Base-by-base conservation (phyloP, 2,888 invertebrate species). In the Brenthis ino region DNA sequence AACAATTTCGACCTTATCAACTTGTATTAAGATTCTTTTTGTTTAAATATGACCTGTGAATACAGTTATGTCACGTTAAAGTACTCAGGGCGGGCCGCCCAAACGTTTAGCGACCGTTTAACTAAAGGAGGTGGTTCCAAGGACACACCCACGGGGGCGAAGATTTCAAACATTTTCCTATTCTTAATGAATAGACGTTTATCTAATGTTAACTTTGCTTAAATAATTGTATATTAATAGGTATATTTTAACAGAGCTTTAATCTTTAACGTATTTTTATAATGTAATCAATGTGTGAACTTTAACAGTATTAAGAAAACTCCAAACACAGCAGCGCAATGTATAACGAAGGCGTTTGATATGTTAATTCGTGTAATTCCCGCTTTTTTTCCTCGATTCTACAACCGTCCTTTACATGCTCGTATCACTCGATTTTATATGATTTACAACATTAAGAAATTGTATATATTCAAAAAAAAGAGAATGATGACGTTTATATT, bases 41-140 rank as follows among this genome's bases (percentile, higher is more conserved):
- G 13, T 57, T 58, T 68, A 65, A 66, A 68, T 14, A 24, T 51
- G 72, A 58, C 51, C 64, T 69, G 74, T 79, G 77, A 73, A 77
- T 78, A 72, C 71, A 65, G 70, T 84, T 82, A 72, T 81, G 82
- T 86, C 81, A 78, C 72, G 79, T 80, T 80, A 79, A 83, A 85
- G 83, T 81, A 76, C 77, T 85, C 86, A 91, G 92, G 93, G 93
- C 93, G 92, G 92, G 90, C 92, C 92, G 93, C 93, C 93, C 93
- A 93, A 93, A 87, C 93, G 92, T 92, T 93, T 93, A 92, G 87
- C 88, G 86, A 88, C 83, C 91, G 91, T 92, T 93, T 93, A 92
- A 85, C 87, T 85, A 84, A 86, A 85, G 82, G 85, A 83, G 85
- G 85, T 84, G 86, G 82, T 82, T 76, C 77, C 72, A 74, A 79